phyloP scores from a whole-genome alignment of 2,797 vertebrate species.

The Loris lydekkerianus region DNA sequence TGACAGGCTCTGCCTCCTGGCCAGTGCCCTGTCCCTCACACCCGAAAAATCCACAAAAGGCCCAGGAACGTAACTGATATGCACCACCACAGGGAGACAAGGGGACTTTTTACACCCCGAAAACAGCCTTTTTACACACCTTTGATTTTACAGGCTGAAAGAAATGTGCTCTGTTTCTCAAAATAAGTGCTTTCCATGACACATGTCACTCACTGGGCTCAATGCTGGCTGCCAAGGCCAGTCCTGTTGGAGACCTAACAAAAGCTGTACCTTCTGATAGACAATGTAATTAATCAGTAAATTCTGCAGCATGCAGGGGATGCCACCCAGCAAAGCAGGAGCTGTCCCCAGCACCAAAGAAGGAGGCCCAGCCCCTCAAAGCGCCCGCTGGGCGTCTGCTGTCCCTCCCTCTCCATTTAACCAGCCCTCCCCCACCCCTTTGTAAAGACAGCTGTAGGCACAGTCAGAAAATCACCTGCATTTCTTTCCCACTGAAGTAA shows the following conservation, averaged over 20 bases:
- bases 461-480: constrained; percentile 65
- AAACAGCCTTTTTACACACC: constrained; percentile 57
- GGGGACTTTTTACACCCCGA: not conserved
- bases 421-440: constrained; percentile 7
- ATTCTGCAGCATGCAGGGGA: not conserved
- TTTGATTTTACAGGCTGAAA: constrained; percentile 40
- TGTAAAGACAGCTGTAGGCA: constrained; percentile 67
- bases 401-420: not conserved
- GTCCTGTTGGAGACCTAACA: not conserved
- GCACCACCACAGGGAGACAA: not conserved
- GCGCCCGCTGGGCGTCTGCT: not conserved
- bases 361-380: not conserved
- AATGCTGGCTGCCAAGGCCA: not conserved
- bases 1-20: not conserved
- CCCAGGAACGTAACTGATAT: not conserved
- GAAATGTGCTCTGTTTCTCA: constrained; percentile 44
- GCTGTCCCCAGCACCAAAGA: not conserved
- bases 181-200: constrained; percentile 52
- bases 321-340: not conserved
- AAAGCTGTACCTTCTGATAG: not conserved
- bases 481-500: constrained; percentile 71
- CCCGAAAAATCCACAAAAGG: constrained; percentile 43
- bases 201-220: constrained; percentile 6
- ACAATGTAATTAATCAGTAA: not conserved
- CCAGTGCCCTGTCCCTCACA: not conserved